Base-by-base conservation (phyloP, 2,888 invertebrate species). In the Temnothorax rugatulus region DNA sequence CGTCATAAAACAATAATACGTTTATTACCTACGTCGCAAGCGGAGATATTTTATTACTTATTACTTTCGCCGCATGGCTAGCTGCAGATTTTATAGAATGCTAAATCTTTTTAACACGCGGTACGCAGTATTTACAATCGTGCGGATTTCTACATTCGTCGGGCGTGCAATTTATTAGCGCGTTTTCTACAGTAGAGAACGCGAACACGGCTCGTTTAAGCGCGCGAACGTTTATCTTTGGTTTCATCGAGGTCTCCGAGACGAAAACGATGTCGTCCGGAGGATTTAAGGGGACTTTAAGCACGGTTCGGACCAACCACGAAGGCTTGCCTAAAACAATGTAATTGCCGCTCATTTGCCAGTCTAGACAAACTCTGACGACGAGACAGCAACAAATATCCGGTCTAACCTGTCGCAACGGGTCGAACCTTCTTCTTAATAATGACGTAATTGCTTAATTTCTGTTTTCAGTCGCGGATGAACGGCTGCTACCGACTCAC, bases 391-490 rank as follows among this genome's bases (percentile, higher is more conserved):
- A 73, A 86, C 75, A 86, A 91, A 90, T 86, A 88, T 87, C 85
- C 88, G 73, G 66, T 47, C 66, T 47, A 64, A 82, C 66, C 79
- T 74, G 83, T 66, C 73, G 69, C 57, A 41, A 50, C 47, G 13
- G 54, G 21, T 41, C 63, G 59, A 9, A 29, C 59, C 15, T 71
- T 21, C 89, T 89, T 88, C 86, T 89, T 92, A 92, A 93, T 92
- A 88, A 87, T 88, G 71, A 59, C 82, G 87, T 93, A 92, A 93
- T 93, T 92, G 86, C 92, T 93, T 92, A 93, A 93, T 93, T 92
- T 91, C 81, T 90, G 92, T 93, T 93, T 92, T 87, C 84, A 61
- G 50, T 77, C 41, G 57, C 88, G 84, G 61, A 34, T 66, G 50
- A 34, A 25, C 41, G 66, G 44, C 63, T 63, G 52, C 76, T 63